Conservation (phyloP, 2,797 vertebrate species). For the Enteromius treurensis region DNA sequence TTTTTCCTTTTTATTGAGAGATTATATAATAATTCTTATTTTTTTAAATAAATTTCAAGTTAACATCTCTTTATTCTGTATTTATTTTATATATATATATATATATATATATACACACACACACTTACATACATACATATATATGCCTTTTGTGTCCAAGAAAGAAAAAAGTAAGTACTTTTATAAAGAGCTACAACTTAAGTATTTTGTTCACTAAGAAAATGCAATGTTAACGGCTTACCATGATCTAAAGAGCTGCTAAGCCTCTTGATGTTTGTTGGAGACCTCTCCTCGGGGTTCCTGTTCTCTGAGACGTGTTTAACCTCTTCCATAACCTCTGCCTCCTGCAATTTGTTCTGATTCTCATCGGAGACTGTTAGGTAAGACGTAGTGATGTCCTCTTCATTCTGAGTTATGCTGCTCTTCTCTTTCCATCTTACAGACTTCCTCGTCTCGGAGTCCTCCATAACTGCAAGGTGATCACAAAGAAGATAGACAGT, state of each 20-base stretch:
- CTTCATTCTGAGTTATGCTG: background rate
- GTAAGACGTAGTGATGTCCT: constrained; percentile 10
- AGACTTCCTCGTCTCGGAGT: constrained; percentile 32
- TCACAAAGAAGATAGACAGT: constrained; percentile 29
- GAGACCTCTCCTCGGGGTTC: constrained; percentile 23
- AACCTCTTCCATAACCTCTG: background rate
- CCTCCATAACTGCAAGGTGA: constrained; percentile 46
- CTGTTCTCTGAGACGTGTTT: background rate
- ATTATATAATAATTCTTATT: too few relatives aligned
- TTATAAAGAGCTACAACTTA: background rate
- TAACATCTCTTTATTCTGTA: too few relatives aligned
- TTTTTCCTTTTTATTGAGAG: too few relatives aligned
- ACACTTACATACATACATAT: background rate
- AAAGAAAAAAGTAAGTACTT: background rate
- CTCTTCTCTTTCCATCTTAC: constrained; percentile 12
- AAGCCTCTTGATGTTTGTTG: background rate
- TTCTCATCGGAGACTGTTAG: constrained; percentile 32
- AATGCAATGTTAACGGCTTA: constrained; percentile 5
- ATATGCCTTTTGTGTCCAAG: background rate
- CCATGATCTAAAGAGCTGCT: constrained; percentile 30
- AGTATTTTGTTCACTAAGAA: background rate
- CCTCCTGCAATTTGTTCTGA: constrained; percentile 30
- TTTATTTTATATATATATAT: background rate
- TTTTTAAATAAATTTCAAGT: too few relatives aligned
- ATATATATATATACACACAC: background rate